phyloP scores from a whole-genome alignment of 1,140 invertebrate species.

The Heliconius nattereri region DNA sequence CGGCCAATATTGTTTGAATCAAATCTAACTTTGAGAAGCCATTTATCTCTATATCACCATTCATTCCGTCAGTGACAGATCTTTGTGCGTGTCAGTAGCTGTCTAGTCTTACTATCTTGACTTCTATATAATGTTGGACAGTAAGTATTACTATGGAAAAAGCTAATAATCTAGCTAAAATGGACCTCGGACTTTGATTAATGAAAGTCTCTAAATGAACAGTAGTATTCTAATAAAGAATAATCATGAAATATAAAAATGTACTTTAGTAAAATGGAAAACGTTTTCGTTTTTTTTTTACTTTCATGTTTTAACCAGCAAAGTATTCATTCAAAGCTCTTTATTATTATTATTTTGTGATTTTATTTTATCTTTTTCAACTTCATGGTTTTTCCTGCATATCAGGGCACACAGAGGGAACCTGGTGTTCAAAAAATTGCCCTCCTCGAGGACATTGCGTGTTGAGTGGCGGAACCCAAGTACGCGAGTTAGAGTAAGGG shows the following conservation, averaged over 20 bases:
- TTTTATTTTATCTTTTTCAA: too few species aligned
- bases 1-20: background rate
- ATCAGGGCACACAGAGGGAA: too few species aligned
- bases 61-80: background rate
- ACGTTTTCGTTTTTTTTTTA: background rate
- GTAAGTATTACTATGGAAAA: background rate
- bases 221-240: background rate
- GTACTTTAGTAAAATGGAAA: too few species aligned
- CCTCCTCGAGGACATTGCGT: too few species aligned
- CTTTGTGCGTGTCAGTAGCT: conserved; percentile 1
- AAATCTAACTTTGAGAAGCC: background rate
- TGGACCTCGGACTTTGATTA: background rate
- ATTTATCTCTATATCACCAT: conserved; percentile 1
- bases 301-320: background rate
- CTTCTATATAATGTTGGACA: background rate
- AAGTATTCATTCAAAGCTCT: too few species aligned
- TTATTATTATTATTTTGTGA: too few species aligned
- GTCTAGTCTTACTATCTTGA: background rate
- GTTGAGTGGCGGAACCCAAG: too few species aligned
- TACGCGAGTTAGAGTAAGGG: too few species aligned
- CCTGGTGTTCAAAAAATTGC: too few species aligned
- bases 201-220: background rate
- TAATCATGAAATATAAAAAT: background rate
- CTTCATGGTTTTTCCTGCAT: too few species aligned
- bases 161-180: background rate